Evolutionary conservation across 2,113 vertebrate genomes (phyloP), one percentile per base, ranked within the genome.

Genomic region (Actenoides lindsayi): DNA sequence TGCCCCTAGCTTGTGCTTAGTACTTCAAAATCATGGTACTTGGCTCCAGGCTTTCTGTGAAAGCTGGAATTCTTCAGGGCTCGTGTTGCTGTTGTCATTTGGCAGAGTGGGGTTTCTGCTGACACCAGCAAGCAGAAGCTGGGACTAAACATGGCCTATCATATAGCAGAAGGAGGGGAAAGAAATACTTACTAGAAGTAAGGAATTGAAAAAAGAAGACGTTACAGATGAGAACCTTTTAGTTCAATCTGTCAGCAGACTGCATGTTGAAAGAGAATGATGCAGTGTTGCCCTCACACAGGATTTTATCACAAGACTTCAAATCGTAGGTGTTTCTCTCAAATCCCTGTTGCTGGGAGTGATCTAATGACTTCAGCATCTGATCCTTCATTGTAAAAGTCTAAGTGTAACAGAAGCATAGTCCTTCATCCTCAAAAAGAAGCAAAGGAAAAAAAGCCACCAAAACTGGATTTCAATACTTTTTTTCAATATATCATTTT

Each of bases 51-150:
- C 39, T 89, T 28, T 46, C 42, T 0, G 0, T 70, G 54, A 51
- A 53, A 85, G 35, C 42, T 79, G 87, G 25, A 35, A 4, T 76
- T 88, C 44, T 35, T 21, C 17, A 1, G 35, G 48, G 30, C 24
- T 87, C 0, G 0, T 6, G 8, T 64, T 71, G 69, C 77, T 11
- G 3, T 28, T 60, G 13, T 46, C 14, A 0, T 42, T 59, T 56
- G 69, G 35, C 65, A 75, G 51, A 0, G 0, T 54, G 13, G 42
- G 39, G 42, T 50, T 79, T 84, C 90, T 89, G 60, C 68, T 89
- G 78, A 35, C 56, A 50, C 28, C 0, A 0, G n/a, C n/a, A 30
- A 84, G 60, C n/a, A 78, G 56, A 79, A 75, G 17, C 60, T 94
- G 68, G 56, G 51, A n/a, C 74, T 84, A 54, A 83, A 35, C 30